These are phyloP conservation scores for Eupithecia centaureata DNA, from an alignment of 2,888 invertebrate genomes.

Conservation along the genomic window DNA sequence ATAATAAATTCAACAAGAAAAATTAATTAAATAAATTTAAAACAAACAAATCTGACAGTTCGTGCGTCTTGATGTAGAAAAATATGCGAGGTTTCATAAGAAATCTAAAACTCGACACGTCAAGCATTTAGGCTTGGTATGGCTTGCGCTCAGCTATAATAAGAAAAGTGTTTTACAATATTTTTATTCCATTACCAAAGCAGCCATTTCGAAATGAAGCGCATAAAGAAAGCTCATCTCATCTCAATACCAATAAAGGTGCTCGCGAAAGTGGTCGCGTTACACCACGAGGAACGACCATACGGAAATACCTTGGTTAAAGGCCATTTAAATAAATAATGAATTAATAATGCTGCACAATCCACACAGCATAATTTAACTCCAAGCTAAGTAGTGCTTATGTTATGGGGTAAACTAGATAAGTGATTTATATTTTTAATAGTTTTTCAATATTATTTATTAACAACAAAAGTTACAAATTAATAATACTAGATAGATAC, in stretches of 20 bases:
- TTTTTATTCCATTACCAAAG: constrained; percentile 33
- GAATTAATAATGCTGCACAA: too few species aligned
- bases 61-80: background rate
- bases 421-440: too few species aligned
- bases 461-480: too few species aligned
- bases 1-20: too few species aligned
- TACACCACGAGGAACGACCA: constrained; percentile 8
- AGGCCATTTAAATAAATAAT: background rate
- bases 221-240: constrained; percentile 42
- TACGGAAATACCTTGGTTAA: background rate
- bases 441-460: too few species aligned
- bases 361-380: too few species aligned
- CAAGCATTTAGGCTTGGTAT: background rate
- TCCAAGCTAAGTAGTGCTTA: too few species aligned
- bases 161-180: constrained; percentile 9
- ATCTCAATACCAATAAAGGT: constrained; percentile 47
- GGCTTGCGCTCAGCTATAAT: background rate
- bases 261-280: constrained; percentile 33
- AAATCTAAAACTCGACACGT: background rate
- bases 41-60: background rate
- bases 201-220: constrained; percentile 38
- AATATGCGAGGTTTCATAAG: background rate
- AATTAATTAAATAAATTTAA: background rate
- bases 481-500: too few species aligned
- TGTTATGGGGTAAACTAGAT: too few species aligned